Conservation (phyloP, 2,888 invertebrate genomes). For the Xylophagus ater region DNA sequence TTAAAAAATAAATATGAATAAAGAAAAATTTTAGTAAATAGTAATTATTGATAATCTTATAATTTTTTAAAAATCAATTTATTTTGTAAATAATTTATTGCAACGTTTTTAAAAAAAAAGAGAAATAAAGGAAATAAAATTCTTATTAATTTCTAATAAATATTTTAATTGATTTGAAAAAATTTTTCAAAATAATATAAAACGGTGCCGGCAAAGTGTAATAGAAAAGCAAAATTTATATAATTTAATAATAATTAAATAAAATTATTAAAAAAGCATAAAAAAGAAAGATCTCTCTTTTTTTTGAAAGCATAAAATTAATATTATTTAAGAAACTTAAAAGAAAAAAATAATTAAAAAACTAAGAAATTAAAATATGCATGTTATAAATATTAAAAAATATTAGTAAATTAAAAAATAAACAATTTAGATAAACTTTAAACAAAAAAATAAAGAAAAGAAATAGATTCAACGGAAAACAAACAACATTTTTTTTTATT, state of each 20-base stretch:
- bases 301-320: conserved; percentile 4
- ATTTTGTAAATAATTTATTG: no score
- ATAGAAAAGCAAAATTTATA: conserved; percentile 19
- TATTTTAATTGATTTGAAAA: conserved; percentile 6
- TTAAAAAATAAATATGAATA: conserved; percentile 3
- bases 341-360: background rate
- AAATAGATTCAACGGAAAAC: conserved; percentile 2
- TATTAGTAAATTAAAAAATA: conserved; percentile 9
- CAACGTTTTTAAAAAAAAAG: background rate
- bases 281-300: background rate
- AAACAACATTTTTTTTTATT: no score
- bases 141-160: conserved; percentile 5
- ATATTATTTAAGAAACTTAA: conserved; percentile 2
- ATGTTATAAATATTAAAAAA: conserved; percentile 6
- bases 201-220: conserved; percentile 30
- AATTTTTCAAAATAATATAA: background rate
- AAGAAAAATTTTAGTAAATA: no score
- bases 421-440: conserved; percentile 8
- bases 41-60: no score
- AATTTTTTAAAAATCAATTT: no score
- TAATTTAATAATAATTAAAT: background rate
- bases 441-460: conserved; percentile 7
- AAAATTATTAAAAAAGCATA: background rate
- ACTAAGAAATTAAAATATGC: background rate
- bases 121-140: background rate